Base-by-base conservation (phyloP, 2,888 invertebrate genomes). In the Kuschelorhynchus macadamiae region DNA sequence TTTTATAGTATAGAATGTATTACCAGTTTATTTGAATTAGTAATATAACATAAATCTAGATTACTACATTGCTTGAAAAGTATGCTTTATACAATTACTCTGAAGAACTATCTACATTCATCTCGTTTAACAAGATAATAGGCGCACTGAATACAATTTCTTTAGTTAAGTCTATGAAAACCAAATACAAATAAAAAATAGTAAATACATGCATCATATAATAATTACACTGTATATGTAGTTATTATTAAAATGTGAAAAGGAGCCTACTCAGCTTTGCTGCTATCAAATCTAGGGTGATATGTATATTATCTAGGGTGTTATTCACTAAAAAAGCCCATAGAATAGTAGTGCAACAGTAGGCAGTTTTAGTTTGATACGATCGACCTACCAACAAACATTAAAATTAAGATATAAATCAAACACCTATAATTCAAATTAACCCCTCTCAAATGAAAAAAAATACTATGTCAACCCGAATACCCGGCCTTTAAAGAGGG, bases 261-360 rank as follows among this genome's bases (percentile, higher is more conserved):
- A 74, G 63, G 79, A 80, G 79, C 80, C 78, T 78, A 77, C 75
- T 72, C 76, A 80, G 79, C 80, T 80, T 79, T 80, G 80, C 80
- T 80, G 80, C 80, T 79, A 80, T 80, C 78, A 80, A 79, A 79
- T 76, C 77, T 77, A 67, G 61, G 49, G 62, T 57, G 66, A 57
- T 50, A 66, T 36, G 53, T 53, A 39, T 47, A 62, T 44, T 53
- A 60, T 52, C 57, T 47, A 74, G 75, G 76, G 76, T 78, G 76
- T 75, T 76, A 75, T 75, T 74, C 76, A 75, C 79, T 78, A 77
- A 74, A 76, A 71, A 79, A 80, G 79, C 80, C 80, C 77, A 77
- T 78, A 78, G 79, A 78, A 72, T 50, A 72, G 73, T 75, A 75
- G 76, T 75, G 71, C 67, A 67, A 67, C 42, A 50, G 50, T 56